These are phyloP conservation scores for Acyrthosiphon pisum DNA, from an alignment of 1,140 invertebrate genomes.

Conservation along the genomic window DNA sequence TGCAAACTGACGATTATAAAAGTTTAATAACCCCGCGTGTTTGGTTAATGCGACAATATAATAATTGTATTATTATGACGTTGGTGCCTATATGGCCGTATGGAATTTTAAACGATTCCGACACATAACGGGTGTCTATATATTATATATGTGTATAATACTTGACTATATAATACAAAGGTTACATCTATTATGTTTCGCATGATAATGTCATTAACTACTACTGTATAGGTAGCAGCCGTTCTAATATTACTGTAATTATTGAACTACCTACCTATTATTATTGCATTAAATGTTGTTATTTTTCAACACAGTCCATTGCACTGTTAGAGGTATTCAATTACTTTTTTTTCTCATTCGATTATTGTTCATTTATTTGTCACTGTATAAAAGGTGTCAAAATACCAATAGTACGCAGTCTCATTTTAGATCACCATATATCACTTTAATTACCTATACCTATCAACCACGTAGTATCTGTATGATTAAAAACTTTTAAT, in stretches of 20 bases:
- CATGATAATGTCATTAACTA: neutral
- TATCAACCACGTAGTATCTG: too few relatives aligned
- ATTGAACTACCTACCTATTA: neutral
- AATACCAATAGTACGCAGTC: neutral
- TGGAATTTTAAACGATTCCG: constrained; percentile 2
- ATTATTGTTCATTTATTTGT: neutral
- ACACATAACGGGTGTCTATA: neutral
- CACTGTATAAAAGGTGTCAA: neutral
- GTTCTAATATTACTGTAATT: neutral
- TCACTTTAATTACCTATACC: neutral
- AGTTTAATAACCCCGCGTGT: neutral
- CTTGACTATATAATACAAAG: neutral
- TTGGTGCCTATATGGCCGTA: neutral
- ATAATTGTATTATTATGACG: neutral
- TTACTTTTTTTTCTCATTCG: neutral
- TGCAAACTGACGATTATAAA: neutral
- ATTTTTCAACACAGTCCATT: neutral
- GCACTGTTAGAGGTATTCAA: neutral
- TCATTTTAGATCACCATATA: neutral
- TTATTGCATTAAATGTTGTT: neutral
- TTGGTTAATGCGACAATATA: neutral
- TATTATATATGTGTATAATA: neutral
- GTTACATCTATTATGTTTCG: neutral
- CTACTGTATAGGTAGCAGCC: neutral
- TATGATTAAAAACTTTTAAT: neutral